Evolutionary conservation across 2,888 invertebrate genomes (phyloP).

Genomic region (Phaonia tiefii): DNA sequence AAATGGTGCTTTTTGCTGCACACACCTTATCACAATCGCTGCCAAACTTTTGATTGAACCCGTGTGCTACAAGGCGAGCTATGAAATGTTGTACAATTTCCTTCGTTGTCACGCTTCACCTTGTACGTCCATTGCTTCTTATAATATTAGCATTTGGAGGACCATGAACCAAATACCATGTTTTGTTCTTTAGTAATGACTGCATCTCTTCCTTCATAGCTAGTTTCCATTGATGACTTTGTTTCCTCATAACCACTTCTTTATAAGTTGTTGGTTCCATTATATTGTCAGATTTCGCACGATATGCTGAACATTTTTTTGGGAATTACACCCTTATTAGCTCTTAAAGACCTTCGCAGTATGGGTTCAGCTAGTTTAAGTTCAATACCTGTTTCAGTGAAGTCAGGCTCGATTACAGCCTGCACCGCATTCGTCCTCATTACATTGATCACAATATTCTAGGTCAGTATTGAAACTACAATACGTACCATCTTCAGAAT

Average conservation of each 20-base stretch:
- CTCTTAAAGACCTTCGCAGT: no score
- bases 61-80: conserved; percentile 59
- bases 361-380: no score
- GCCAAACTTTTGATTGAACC: conserved; percentile 54
- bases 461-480: background rate
- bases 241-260: conserved; percentile 33
- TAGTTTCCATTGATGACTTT: conserved; percentile 42
- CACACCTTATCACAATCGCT: conserved; percentile 59
- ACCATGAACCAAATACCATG: conserved; percentile 50
- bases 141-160: conserved; percentile 65
- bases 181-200: conserved; percentile 25
- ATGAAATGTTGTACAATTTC: conserved; percentile 53
- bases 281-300: conserved; percentile 62
- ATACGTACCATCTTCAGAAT: no score
- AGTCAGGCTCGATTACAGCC: no score
- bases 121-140: conserved; percentile 67
- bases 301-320: conserved; percentile 70
- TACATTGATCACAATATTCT: background rate
- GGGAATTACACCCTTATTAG: no score
- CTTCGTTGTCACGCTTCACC: conserved; percentile 47
- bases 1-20: no score
- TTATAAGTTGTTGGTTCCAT: conserved; percentile 27
- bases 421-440: no score
- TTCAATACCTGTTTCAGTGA: no score
- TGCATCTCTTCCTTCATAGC: conserved; percentile 41